A percentile compares a stretch with the other conserved stretches of the same genome.
Evolutionary conservation across 1,140 invertebrate genomes (phyloP).

Genomic region (Sweltsa coloradensis): DNA sequence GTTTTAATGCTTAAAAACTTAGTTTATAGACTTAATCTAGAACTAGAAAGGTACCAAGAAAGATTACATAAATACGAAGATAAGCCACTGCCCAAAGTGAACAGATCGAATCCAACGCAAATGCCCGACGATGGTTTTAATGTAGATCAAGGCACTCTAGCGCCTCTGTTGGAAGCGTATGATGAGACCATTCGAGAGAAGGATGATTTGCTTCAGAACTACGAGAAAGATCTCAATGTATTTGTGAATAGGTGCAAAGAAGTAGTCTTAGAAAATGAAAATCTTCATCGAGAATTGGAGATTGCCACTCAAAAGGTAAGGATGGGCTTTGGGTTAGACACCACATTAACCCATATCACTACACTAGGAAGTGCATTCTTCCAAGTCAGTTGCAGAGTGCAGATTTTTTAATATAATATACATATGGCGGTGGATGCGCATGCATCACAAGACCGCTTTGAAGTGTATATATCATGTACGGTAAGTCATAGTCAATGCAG

Average conservation of each 20-base stretch:
- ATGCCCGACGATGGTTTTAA: no score
- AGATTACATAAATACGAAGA: constrained; percentile 33
- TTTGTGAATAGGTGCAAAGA: constrained; percentile 46
- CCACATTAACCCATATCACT: constrained; percentile 15
- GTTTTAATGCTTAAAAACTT: constrained; percentile 50
- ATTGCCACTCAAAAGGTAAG: constrained; percentile 38
- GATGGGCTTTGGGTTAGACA: constrained; percentile 27
- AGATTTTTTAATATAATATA: no score
- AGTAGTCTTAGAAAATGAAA: constrained; percentile 47
- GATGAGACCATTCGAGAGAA: constrained; percentile 51
- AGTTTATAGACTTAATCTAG: constrained; percentile 49
- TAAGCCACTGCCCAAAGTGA: constrained; percentile 9
- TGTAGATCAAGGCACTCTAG: constrained; percentile 38
- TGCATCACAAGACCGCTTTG: no score
- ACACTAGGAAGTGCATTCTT: no score
- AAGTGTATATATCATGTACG: no score
- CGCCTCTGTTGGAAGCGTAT: constrained; percentile 51
- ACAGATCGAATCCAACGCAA: no score
- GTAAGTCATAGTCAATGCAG: no score
- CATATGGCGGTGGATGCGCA: no score
- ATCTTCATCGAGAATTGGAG: constrained; percentile 38
- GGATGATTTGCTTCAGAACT: constrained; percentile 44
- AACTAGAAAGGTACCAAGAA: constrained; percentile 52
- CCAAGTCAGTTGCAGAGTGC: no score
- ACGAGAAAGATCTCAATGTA: constrained; percentile 42